Evolutionary conservation across 2,888 invertebrate genomes (phyloP), one percentile per base, ranked within the genome.

Genomic region (Yponomeuta malinellus): DNA sequence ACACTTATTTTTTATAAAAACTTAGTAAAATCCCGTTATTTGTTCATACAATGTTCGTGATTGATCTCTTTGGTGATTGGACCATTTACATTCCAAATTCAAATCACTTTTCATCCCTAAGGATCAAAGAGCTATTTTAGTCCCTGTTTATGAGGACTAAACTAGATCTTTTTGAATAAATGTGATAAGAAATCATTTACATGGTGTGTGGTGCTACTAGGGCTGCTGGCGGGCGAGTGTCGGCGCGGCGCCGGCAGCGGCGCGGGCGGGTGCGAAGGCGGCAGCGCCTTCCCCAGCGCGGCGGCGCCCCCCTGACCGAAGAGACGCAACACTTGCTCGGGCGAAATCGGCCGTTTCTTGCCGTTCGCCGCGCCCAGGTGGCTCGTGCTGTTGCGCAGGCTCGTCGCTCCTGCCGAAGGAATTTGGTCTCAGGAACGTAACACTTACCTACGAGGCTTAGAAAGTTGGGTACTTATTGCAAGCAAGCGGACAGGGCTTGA

Each of bases 261-360:
- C 59, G 93, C 90, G 10, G 89, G 86, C 2, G 89, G 86, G 71
- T 90, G 90, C 64, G 91, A 89, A 1, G 91, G 91, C 65, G 91
- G 91, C 76, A 92, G 79, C 0, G 91, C 91, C 74, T 91, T 91
- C 77, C 91, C 91, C 73, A 92, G 81, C 74, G 91, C 90, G 68
- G 92, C 90, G 15, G 91, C 88, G 12, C 90, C 90, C 31, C 92
- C 92, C 77, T 93, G 92, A 74, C 94, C 94, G 78, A 94, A 94
- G 83, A 94, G 85, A 84, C 95, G 93, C 78, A 95, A 88, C 80
- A 95, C 95, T 91, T 97, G 97, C 92, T 97, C 97, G 74, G 97
- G 97, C 69, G 97, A 97, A 76, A 97, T 97, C 74, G 96, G 95
- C 73, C 96, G 93, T 85, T 96, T 96, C 89, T 96, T 96, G 83